These are phyloP conservation scores for Tauraco hartlaubi DNA, from an alignment of 2,797 vertebrate species.

Conservation along the genomic window DNA sequence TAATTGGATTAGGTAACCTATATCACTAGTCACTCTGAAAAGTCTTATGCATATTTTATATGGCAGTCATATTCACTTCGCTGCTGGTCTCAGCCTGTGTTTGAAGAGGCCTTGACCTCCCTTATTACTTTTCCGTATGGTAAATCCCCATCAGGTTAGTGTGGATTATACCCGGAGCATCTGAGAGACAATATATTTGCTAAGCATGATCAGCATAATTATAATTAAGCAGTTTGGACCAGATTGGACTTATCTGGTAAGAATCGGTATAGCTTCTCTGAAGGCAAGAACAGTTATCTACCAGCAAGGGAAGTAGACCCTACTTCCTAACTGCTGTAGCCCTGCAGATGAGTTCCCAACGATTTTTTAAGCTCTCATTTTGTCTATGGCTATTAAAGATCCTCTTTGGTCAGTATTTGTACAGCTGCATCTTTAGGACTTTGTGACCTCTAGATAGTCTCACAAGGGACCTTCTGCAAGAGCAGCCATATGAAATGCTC, in stretches of 20 bases:
- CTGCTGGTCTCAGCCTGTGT: not conserved
- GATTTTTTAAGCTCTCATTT: not conserved
- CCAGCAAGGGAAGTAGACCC: not conserved
- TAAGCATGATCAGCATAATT: not conserved
- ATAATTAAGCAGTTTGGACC: not conserved
- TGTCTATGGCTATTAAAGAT: not conserved
- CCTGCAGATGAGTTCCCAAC: not conserved
- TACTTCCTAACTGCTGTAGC: not conserved
- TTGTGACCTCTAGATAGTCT: not conserved
- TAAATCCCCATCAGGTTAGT: not conserved
- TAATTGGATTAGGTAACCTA: not conserved
- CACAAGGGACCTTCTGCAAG: not conserved
- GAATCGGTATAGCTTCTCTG: not conserved
- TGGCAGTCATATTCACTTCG: not conserved
- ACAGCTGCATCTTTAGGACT: slow-evolving; percentile 17
- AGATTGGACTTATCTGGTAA: not conserved
- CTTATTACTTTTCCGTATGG: not conserved
- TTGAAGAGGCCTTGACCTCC: not conserved
- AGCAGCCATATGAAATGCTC: not conserved
- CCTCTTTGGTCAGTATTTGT: not conserved
- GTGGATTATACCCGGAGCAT: not conserved
- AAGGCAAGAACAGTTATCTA: not conserved
- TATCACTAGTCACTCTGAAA: not conserved
- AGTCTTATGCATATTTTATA: not conserved
- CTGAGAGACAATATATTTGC: not conserved